Percentiles rank a stretch among this genome's conserved stretches.
phyloP scores from a whole-genome alignment of 2,888 invertebrate genomes.

The Hirtodrosophila duncani region DNA sequence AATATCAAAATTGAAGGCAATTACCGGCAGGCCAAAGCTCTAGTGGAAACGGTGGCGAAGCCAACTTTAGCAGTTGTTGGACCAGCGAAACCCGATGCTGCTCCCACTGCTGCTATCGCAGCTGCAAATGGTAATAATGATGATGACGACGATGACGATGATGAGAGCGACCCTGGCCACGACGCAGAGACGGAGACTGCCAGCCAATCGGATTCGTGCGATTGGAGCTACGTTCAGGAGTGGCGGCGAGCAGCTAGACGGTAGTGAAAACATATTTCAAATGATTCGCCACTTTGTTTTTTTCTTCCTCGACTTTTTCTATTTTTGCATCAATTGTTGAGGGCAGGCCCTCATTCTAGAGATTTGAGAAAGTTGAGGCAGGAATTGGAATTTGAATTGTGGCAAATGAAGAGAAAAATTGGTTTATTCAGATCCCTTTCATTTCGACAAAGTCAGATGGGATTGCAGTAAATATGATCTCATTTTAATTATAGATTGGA shows the following conservation, averaged over 20 bases:
- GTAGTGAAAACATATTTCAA: constrained; percentile 58
- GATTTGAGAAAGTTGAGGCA: constrained; percentile 51
- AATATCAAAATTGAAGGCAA: constrained; percentile 83
- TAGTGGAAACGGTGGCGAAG: constrained; percentile 80
- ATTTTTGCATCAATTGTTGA: constrained; percentile 24
- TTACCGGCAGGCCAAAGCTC: constrained; percentile 81
- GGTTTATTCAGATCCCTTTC: no score
- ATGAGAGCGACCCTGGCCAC: constrained; percentile 76
- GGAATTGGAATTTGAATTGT: no score
- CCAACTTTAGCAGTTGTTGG: constrained; percentile 71
- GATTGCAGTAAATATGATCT: no score
- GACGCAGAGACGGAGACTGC: constrained; percentile 68
- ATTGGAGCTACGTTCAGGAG: constrained; percentile 87
- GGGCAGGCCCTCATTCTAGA: constrained; percentile 35
- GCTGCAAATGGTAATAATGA: constrained; percentile 22
- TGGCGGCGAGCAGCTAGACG: constrained; percentile 80
- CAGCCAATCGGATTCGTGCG: constrained; percentile 80
- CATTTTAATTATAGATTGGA: no score
- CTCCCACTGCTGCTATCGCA: constrained; percentile 10
- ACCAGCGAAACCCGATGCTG: constrained; percentile 59
- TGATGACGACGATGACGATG: constrained; percentile 39
- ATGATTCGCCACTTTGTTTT: constrained; percentile 45
- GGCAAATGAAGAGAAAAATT: no score
- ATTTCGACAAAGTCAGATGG: no score
- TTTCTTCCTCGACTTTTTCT: not conserved